Evolutionary conservation across 2,888 invertebrate species (phyloP).

Genomic region (Anticlea derivata): DNA sequence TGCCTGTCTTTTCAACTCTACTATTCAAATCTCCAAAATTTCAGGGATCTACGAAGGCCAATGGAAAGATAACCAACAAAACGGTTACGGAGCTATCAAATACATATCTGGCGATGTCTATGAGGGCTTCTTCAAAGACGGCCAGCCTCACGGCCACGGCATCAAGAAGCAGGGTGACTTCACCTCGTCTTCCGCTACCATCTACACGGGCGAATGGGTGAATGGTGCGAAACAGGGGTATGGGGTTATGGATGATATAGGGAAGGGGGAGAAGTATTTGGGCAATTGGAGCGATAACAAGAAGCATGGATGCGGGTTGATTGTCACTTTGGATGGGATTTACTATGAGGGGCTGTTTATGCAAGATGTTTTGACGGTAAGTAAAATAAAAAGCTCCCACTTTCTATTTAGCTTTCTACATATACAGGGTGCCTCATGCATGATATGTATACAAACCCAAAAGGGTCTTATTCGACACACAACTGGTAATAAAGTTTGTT

Average conservation of each 20-base stretch:
- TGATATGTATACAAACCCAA: no score
- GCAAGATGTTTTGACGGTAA: slow-evolving; percentile 90
- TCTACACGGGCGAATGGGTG: slow-evolving; percentile 96
- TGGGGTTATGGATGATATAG: slow-evolving; percentile 94
- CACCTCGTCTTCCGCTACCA: slow-evolving; percentile 88
- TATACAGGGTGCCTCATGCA: no score
- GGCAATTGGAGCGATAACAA: slow-evolving; percentile 94
- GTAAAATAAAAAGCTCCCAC: no score
- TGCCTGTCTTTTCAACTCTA: no score
- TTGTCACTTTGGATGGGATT: slow-evolving; percentile 94
- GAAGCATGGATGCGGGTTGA: slow-evolving; percentile 92
- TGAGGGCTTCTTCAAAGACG: slow-evolving; percentile 94
- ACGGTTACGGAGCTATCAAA: slow-evolving; percentile 90
- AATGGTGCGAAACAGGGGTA: slow-evolving; percentile 92
- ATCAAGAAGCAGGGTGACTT: slow-evolving; percentile 91
- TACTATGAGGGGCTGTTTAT: slow-evolving; percentile 95
- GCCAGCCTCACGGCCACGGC: slow-evolving; percentile 93
- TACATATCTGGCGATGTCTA: slow-evolving; percentile 91
- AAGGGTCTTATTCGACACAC: no score
- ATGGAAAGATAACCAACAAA: slow-evolving; percentile 92
- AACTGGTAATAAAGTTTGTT: no score
- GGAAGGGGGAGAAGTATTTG: slow-evolving; percentile 93
- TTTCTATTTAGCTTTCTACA: no score
- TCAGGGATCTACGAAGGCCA: slow-evolving; percentile 90
- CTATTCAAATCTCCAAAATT: slow-evolving; percentile 1